Evolutionary conservation across 2,113 vertebrate genomes (phyloP), one percentile per base, ranked within the genome.

Genomic region (Pipra filicauda): DNA sequence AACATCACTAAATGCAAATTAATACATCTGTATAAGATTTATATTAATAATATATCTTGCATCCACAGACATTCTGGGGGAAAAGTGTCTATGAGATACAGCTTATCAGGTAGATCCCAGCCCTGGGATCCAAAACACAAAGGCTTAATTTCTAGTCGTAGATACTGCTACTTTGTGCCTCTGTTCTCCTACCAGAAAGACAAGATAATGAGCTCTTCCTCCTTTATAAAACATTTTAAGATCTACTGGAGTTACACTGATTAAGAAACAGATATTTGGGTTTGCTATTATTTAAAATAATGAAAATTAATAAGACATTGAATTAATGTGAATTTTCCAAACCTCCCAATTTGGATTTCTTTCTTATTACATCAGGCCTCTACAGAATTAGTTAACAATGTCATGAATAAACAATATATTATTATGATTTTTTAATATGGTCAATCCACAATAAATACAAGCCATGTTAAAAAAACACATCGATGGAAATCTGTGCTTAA

Each of bases 151-250:
- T 88, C 72, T 81, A 48, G 57, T 73, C 93, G 26, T 44, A 95
- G 76, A 57, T 92, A 95, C 44, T 92, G 86, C 44, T 95, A 85
- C 44, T 85, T 94, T 85, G 69, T 61, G 83, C 31, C 66, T 91
- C 48, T 91, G 52, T 91, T 95, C 92, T 95, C 91, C 70, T 76
- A 93, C 15, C 31, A 69, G 76, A 84, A 81, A 93, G 79, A 80
- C 28, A 80, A 26, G 61, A 94, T 92, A 92, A 96, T 92, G 57
- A 97, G 76, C 16, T 93, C 44, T 88, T 83, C 41, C 28, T 91
- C 46, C 65, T 84, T 78, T 84, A 51, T 74, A 91, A 94, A 74
- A 70, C 52, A 85, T 89, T 91, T 88, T 75, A 81, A 91, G 83
- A 92, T 84, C 95, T 94, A 70, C 61, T 86, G 90, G 66, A 83